Conservation (phyloP, 2,888 invertebrate species). For the Platypus cylindrus region DNA sequence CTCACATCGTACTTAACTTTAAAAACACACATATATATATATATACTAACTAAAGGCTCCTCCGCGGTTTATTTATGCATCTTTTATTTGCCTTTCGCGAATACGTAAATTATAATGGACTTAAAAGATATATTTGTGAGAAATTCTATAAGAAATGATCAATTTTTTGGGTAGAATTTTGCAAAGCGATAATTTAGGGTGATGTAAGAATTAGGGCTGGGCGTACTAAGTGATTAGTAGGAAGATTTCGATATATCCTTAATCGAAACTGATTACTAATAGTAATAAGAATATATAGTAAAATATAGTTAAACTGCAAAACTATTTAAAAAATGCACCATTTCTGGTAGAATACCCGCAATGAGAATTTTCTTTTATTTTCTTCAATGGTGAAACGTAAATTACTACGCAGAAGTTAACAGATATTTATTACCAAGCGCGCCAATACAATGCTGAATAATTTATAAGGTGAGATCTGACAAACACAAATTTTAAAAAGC, state of each 20-base stretch:
- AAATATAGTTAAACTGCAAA: too few relatives aligned
- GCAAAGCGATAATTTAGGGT: too few relatives aligned
- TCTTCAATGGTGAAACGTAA: constrained; percentile 28
- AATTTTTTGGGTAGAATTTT: too few relatives aligned
- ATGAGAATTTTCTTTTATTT: constrained; percentile 22
- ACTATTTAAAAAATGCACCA: constrained; percentile 4
- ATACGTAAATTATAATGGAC: constrained; percentile 30
- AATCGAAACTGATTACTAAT: too few relatives aligned
- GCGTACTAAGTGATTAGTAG: too few relatives aligned
- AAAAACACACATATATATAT: too few relatives aligned
- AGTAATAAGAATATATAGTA: too few relatives aligned
- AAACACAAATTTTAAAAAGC: constrained; percentile 34
- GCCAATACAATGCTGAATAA: constrained; percentile 33
- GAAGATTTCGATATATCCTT: too few relatives aligned
- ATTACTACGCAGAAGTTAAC: constrained; percentile 30
- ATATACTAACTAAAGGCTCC: constrained; percentile 17
- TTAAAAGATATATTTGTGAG: neutral
- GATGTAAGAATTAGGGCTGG: too few relatives aligned
- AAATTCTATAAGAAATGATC: too few relatives aligned
- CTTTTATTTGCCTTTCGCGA: constrained; percentile 21
- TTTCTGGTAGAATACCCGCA: constrained; percentile 7
- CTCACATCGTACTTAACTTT: constrained; percentile 17
- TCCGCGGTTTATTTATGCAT: constrained; percentile 12
- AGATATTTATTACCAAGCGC: constrained; percentile 32
- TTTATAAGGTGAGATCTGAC: constrained; percentile 37